Evolutionary conservation across 2,797 vertebrate genomes (phyloP).

Genomic region (Sebastes hubbsi): DNA sequence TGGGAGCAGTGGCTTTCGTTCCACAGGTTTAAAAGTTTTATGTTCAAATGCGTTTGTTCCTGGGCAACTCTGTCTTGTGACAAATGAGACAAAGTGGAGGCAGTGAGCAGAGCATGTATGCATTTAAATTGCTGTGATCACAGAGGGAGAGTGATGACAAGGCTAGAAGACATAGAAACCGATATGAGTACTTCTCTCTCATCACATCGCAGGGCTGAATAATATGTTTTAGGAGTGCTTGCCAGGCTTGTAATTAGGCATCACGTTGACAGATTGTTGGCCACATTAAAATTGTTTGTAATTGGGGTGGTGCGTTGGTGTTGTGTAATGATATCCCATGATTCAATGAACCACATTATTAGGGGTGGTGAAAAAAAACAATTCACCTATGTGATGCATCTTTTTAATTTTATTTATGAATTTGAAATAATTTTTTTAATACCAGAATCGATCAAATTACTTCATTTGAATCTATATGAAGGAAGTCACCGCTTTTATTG

Average conservation of each 20-base stretch:
- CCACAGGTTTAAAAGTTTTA: not conserved
- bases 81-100: conserved; percentile 37
- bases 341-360: not conserved
- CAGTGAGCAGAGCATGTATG: not conserved
- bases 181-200: not conserved
- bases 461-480: too few relatives aligned
- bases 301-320: not conserved
- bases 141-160: conserved; percentile 11
- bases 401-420: too few relatives aligned
- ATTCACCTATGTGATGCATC: too few relatives aligned
- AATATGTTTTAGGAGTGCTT: not conserved
- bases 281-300: not conserved
- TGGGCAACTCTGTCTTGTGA: not conserved
- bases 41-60: not conserved
- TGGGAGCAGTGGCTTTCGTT: not conserved
- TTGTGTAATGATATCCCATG: not conserved
- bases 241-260: not conserved
- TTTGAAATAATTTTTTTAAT: too few relatives aligned
- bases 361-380: fast-evolving
- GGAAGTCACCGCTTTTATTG: too few relatives aligned
- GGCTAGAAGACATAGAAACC: not conserved
- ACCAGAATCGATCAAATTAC: too few relatives aligned
- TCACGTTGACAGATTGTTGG: not conserved
- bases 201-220: conserved; percentile 15
- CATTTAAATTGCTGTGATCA: conserved; percentile 45